Evolutionary conservation across 2,888 invertebrate species (phyloP).

Genomic region (Sceliomorpha sp.): DNA sequence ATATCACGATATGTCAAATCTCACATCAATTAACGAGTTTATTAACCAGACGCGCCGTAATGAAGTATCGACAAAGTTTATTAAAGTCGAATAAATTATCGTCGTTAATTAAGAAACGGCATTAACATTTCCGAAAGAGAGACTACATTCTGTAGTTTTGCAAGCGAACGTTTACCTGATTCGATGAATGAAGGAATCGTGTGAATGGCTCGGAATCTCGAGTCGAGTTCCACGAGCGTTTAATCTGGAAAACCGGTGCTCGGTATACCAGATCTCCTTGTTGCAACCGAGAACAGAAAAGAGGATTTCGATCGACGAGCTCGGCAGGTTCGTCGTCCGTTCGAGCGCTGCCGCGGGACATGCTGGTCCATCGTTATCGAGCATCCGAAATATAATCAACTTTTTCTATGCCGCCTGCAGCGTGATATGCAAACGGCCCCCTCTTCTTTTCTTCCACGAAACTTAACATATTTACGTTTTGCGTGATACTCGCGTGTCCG

Average conservation of each 20-base stretch:
- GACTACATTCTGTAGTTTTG: slow-evolving; percentile 5
- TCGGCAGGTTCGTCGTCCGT: slow-evolving; percentile 47
- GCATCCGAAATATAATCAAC: slow-evolving; percentile 61
- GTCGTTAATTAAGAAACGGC: no score
- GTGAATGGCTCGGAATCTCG: slow-evolving; percentile 64
- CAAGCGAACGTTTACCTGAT: slow-evolving; percentile 14
- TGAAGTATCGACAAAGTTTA: no score
- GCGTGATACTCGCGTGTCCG: slow-evolving; percentile 41
- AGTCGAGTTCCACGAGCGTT: slow-evolving; percentile 13
- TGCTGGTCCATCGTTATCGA: slow-evolving; percentile 66
- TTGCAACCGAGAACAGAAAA: slow-evolving; percentile 27
- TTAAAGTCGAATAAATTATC: no score
- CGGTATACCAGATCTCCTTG: slow-evolving; percentile 38
- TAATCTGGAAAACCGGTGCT: slow-evolving; percentile 45
- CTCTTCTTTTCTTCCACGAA: slow-evolving; percentile 54
- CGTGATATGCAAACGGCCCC: slow-evolving; percentile 70
- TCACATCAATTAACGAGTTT: no score
- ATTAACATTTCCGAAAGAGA: slow-evolving; percentile 4
- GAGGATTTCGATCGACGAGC: slow-evolving; percentile 50
- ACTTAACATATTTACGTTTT: slow-evolving; percentile 77
- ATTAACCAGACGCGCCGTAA: no score
- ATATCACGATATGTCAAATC: no score
- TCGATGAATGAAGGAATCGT: slow-evolving; percentile 62
- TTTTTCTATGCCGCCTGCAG: slow-evolving; percentile 61
- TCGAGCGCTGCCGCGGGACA: slow-evolving; percentile 32